phyloP scores from a whole-genome alignment of 2,113 vertebrate species.

The Oceanites oceanicus region DNA sequence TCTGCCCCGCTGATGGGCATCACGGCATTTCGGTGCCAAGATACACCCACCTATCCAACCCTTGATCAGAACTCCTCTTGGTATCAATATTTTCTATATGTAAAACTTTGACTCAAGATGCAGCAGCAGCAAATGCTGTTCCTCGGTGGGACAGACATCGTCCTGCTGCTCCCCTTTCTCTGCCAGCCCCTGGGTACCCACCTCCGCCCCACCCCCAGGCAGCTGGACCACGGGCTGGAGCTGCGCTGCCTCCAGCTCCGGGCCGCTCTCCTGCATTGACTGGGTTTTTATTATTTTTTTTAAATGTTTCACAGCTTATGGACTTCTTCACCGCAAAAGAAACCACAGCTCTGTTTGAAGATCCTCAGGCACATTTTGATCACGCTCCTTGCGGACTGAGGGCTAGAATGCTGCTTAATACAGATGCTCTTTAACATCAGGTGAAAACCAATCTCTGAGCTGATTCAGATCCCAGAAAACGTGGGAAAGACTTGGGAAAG shows the following conservation, averaged over 20 bases:
- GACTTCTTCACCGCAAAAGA: not conserved
- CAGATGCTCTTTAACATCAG: too few relatives aligned
- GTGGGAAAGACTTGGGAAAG: not conserved
- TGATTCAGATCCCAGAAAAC: not conserved
- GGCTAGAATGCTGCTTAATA: not conserved
- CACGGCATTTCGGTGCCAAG: rapidly evolving
- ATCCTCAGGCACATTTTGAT: not conserved
- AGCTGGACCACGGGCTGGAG: not conserved
- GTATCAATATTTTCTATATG: not conserved
- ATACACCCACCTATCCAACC: not conserved
- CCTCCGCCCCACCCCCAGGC: not conserved
- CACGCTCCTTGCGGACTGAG: not conserved
- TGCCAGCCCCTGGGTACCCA: not conserved
- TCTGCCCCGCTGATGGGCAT: not conserved
- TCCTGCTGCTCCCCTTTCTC: not conserved
- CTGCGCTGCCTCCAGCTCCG: not conserved
- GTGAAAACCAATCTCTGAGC: not conserved
- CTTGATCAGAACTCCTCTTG: not conserved
- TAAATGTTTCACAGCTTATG: not conserved
- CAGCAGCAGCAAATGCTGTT: not conserved
- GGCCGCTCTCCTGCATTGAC: not conserved
- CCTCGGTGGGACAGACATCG: not conserved
- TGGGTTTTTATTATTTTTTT: not conserved
- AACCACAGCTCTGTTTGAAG: not conserved
- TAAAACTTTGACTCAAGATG: not conserved